A percentile compares a stretch with the other conserved stretches of the same genome.
Evolutionary conservation across 64 coral and sea anemone species (phyloP).

Genomic region (Stichodactyla helianthus): DNA sequence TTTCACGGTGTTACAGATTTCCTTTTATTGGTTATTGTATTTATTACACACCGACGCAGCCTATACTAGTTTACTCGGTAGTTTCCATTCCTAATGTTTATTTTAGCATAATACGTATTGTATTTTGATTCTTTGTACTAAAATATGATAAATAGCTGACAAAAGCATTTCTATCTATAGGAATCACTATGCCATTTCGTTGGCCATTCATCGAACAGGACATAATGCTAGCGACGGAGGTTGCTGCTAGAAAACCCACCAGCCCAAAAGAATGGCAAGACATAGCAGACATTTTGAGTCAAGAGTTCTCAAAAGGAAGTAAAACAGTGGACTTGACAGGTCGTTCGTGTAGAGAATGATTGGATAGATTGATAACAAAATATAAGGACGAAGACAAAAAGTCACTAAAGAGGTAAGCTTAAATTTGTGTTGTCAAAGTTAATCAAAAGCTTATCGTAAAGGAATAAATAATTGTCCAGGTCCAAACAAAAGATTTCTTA

Average conservation of each 20-base stretch:
- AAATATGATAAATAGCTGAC: too few relatives aligned
- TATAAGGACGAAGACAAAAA: constrained; percentile 15
- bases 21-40: too few relatives aligned
- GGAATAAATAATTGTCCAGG: constrained; percentile 3
- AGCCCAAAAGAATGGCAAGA: constrained; percentile 14
- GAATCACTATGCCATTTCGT: too few relatives aligned
- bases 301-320: constrained; percentile 19
- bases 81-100: too few relatives aligned
- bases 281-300: constrained; percentile 16
- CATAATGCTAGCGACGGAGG: not conserved
- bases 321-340: constrained; percentile 15
- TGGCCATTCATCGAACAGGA: not conserved
- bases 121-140: too few relatives aligned
- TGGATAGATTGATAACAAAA: constrained; percentile 20
- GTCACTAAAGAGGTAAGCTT: constrained; percentile 19
- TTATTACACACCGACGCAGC: too few relatives aligned
- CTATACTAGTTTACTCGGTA: too few relatives aligned
- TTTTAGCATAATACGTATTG: too few relatives aligned
- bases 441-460: constrained; percentile 15
- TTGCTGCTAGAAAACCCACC: not conserved
- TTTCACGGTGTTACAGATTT: too few relatives aligned
- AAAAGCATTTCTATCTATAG: too few relatives aligned
- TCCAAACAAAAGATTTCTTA: too few relatives aligned
- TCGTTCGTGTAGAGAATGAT: constrained; percentile 16
- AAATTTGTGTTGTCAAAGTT: constrained; percentile 16